Evolutionary conservation across 2,888 invertebrate genomes (phyloP).

Genomic region (Antitype chi): DNA sequence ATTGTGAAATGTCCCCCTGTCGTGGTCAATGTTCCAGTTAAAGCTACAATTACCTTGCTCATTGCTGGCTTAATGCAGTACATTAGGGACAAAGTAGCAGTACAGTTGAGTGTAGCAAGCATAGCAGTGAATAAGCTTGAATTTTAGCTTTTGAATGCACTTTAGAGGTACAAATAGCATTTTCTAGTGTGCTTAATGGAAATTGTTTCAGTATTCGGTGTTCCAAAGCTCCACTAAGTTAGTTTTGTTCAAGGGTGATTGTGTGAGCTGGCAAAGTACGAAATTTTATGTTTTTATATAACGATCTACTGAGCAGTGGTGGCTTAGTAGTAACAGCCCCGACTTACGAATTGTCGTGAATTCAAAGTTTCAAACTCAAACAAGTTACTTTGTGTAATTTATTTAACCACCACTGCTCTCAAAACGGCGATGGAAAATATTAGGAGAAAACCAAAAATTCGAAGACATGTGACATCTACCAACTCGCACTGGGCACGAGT

Average conservation of each 20-base stretch:
- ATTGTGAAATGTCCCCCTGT: conserved; percentile 2
- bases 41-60: conserved; percentile 39
- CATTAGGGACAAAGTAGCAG: conserved; percentile 42
- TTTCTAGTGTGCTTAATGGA: conserved; percentile 5
- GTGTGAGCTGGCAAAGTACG: not conserved
- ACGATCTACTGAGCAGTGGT: not conserved
- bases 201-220: conserved; percentile 2
- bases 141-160: conserved; percentile 2
- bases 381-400: too few species aligned
- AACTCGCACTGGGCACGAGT: too few species aligned
- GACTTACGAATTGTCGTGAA: too few species aligned
- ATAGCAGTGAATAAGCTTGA: conserved; percentile 2
- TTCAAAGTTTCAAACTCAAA: too few species aligned
- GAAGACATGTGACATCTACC: too few species aligned
- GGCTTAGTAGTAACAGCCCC: too few species aligned
- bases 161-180: conserved; percentile 11
- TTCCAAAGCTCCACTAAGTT: conserved; percentile 6
- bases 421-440: too few species aligned
- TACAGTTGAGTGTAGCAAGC: conserved; percentile 3
- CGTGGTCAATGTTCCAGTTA: conserved; percentile 41
- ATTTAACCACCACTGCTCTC: too few species aligned
- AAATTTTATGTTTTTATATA: not conserved
- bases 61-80: conserved; percentile 46
- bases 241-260: not conserved
- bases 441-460: too few species aligned